Evolutionary conservation across 2,888 invertebrate species (phyloP), one percentile per base, ranked within the genome.

Genomic region (Biston stratarius): DNA sequence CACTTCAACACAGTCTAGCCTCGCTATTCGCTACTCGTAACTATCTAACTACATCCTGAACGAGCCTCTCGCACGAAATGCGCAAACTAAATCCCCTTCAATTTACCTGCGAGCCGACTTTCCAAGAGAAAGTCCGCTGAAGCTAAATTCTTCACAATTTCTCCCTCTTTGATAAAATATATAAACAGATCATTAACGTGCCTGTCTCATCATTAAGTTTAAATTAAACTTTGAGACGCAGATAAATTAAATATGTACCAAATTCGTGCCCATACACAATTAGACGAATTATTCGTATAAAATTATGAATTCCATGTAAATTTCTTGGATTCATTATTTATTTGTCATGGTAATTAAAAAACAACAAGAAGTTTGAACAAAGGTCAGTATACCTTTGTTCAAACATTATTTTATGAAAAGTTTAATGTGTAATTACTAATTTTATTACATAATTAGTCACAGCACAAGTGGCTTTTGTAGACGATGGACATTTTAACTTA

Each of bases 11-110:
- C 55, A 70, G 68, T 70, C 65, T 70, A 65, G 67, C 69, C 67
- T 61, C 61, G 55, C 61, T 44, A 49, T 61, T 53, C 49, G 36
- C 71, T 67, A 57, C 67, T 73, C 66, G 61, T 71, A 74, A 74
- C 71, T 73, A 72, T 69, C 73, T 73, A 74, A 70, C 72, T 67
- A 66, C 67, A 64, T 52, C 45, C 69, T 74, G 71, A 77, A 74
- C 70, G 72, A 71, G 71, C 70, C 69, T 58, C 72, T 74, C 15
- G 61, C 77, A 74, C 74, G 75, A 74, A 75, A 72, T 68, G 69
- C 71, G 66, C 71, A 74, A 72, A 72, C 75, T 73, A 69, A 55
- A 69, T 74, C 69, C 72, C 48, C 69, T 59, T 61, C 72, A 72
- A 71, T 73, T 74, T 72, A 75, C 70, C 72, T 72, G 73, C 69